Percentiles rank a stretch among this genome's conserved stretches.
These are phyloP conservation scores for Cranoglanis bouderius DNA, from an alignment of 2,113 vertebrate species.

Conservation along the genomic window DNA sequence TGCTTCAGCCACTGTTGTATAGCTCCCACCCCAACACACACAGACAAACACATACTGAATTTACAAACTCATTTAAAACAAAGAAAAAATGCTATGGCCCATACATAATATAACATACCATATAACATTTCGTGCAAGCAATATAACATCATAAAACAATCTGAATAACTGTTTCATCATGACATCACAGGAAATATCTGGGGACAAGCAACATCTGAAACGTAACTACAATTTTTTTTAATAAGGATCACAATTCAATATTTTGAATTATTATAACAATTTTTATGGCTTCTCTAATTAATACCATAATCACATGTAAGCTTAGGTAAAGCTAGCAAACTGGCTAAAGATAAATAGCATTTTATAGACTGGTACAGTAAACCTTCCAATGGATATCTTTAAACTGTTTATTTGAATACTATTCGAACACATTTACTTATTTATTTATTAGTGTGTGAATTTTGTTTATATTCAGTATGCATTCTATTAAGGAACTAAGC, in stretches of 20 bases:
- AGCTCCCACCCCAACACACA: neutral
- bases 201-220: neutral
- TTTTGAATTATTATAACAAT: neutral
- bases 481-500: neutral
- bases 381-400: neutral
- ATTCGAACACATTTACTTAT: neutral
- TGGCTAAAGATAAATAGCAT: neutral
- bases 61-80: neutral
- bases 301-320: neutral
- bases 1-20: neutral
- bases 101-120: slow-evolving; percentile 2
- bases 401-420: too few species aligned
- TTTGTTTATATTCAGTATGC: neutral
- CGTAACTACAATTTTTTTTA: neutral
- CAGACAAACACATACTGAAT: neutral
- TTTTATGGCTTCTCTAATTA: neutral
- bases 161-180: neutral
- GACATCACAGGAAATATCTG: neutral
- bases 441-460: neutral
- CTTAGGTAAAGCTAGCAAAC: neutral
- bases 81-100: neutral
- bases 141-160: neutral
- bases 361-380: neutral
- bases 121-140: too few species aligned
- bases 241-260: too few species aligned